Base-by-base conservation (phyloP, 1,140 invertebrate genomes). In the Mactra quadrangularis region DNA sequence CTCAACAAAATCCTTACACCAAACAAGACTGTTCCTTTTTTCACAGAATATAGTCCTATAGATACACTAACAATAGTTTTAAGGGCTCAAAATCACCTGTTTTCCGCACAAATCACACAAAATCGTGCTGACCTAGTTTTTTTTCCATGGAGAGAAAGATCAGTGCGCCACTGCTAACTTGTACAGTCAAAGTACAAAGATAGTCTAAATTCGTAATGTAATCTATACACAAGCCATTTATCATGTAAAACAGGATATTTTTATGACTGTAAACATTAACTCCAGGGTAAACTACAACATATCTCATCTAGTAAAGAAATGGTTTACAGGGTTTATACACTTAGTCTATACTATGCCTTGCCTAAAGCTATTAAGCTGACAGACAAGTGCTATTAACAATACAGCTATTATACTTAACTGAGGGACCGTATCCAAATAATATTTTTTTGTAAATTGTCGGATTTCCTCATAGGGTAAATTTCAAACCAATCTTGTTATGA, bases 231-330 rank as follows among this genome's bases (percentile, higher is more conserved):
- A 41, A 41, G 64, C 19, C 64, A 68, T 68, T 68, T 47, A 68
- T 68, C 64, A 68, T 50, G 45, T 68, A 27, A 68, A 68, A 38
- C 64, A 68, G 64, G 64, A 68, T 68, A 68, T 68, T 68, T 68
- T 68, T 68, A 68, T 27, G 6, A 68, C 64, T 22, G 38, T 68
- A 52, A 68, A 68, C 41, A 68, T 19, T n/a, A 25, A 6, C 38
- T 50, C 3, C 1, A 68, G 27, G 11, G 3, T 27, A 68, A 41
- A 68, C 41, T 31, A 31, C 4, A 47, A 9, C 45, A 68, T 31
- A 27, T 68, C 19, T 3, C 47, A 1, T 7, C 15, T 41, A 68
- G 6, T 50, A 13, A 17, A 6, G 1, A 15, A 19, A 15, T 47
- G 13, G 47, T 15, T 47, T 68, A 68, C 35, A 31, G 38, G 64